Evolutionary conservation across 2,113 vertebrate species (phyloP).

Genomic region (Sinocyclocheilus rhinocerous): DNA sequence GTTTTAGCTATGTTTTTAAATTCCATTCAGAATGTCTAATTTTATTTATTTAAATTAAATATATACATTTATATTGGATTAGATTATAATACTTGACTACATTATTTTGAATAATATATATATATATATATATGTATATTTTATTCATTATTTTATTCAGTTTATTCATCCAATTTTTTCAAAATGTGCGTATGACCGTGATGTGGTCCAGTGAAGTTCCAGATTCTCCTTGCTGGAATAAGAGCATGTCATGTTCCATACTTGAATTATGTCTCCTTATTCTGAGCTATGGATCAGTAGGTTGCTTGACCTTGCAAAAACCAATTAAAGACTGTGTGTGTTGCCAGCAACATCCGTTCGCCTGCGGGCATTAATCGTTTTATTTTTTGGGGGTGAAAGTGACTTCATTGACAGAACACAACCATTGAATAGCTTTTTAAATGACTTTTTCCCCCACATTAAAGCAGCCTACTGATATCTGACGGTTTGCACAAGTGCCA

Average conservation of each 20-base stretch:
- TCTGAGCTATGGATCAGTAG: constrained; percentile 33
- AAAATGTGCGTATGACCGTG: not conserved
- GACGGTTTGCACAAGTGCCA: constrained; percentile 34
- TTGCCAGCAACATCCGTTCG: constrained; percentile 45
- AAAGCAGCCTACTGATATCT: constrained; percentile 44
- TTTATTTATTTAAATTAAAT: too few species aligned
- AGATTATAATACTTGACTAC: not conserved
- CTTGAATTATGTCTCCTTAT: constrained; percentile 27
- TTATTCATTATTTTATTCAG: too few species aligned
- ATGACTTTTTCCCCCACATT: constrained; percentile 50
- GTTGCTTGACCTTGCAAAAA: constrained; percentile 48
- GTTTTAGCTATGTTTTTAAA: not conserved
- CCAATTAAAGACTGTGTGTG: constrained; percentile 54
- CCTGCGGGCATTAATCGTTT: constrained; percentile 42
- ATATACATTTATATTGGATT: not conserved
- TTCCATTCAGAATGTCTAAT: too few species aligned
- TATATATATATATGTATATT: too few species aligned
- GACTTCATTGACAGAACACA: constrained; percentile 22
- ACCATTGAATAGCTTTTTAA: constrained; percentile 32
- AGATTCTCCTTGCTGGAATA: constrained; percentile 13
- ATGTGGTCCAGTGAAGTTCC: not conserved
- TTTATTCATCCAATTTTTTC: not conserved
- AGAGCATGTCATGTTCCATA: constrained; percentile 13
- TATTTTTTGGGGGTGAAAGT: constrained; percentile 30
- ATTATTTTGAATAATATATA: not conserved